Percentiles rank a stretch among this genome's conserved stretches.
Evolutionary conservation across 2,113 vertebrate genomes (phyloP).

Genomic region (Nematolebias whitei): DNA sequence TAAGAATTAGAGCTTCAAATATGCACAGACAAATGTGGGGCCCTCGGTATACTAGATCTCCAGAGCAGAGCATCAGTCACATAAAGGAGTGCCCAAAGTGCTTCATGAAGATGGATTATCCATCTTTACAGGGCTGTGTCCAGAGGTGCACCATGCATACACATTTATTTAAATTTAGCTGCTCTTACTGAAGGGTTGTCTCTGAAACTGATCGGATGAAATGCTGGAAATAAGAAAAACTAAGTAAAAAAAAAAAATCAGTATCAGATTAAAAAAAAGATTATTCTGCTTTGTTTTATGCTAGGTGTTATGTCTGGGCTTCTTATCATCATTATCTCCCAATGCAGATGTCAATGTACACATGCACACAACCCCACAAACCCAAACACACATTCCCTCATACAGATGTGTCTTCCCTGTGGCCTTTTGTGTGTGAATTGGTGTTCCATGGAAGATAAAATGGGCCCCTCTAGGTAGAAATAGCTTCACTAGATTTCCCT

Average conservation of each 20-base stretch:
- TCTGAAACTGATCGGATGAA: neutral
- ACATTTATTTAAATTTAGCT: neutral
- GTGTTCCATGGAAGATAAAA: conserved; percentile 66
- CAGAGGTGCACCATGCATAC: neutral
- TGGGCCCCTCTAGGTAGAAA: conserved; percentile 53
- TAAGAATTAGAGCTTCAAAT: conserved; percentile 5
- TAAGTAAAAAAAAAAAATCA: neutral
- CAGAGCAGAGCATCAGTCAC: conserved; percentile 37
- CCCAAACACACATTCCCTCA: neutral
- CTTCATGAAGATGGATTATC: conserved; percentile 22
- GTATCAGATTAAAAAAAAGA: neutral
- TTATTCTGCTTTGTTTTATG: neutral
- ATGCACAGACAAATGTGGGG: neutral
- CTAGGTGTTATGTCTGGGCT: neutral
- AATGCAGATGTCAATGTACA: neutral
- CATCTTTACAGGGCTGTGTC: neutral
- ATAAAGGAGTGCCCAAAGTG: conserved; percentile 5
- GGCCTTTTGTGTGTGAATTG: conserved; percentile 60
- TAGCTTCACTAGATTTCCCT: conserved; percentile 59
- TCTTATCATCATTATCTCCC: neutral
- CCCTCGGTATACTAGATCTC: conserved; percentile 6
- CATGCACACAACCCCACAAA: neutral
- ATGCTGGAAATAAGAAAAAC: neutral
- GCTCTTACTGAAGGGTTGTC: neutral
- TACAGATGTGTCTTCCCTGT: conserved; percentile 29